These are phyloP conservation scores for Scelioninae gen. 2 DNA, from an alignment of 2,888 invertebrate genomes.

Conservation along the genomic window DNA sequence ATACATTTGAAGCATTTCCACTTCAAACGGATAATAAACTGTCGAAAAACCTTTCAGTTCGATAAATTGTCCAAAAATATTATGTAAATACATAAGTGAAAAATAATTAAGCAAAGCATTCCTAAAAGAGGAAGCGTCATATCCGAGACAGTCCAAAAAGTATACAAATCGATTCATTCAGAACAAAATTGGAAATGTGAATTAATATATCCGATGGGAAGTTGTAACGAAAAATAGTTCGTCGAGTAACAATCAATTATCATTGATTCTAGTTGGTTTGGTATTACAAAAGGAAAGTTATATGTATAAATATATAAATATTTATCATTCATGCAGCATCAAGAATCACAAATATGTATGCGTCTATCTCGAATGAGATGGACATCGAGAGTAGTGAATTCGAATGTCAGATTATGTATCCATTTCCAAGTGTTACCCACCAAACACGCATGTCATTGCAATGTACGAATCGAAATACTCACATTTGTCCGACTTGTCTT, in stretches of 20 bases:
- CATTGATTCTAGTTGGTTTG: slow-evolving; percentile 24
- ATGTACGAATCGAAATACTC: slow-evolving; percentile 62
- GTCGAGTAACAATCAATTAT: slow-evolving; percentile 37
- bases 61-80: slow-evolving; percentile 9
- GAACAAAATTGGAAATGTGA: slow-evolving; percentile 27
- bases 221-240: slow-evolving; percentile 14
- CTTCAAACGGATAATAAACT: background rate
- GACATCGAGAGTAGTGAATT: slow-evolving; percentile 42
- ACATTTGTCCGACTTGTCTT: slow-evolving; percentile 76
- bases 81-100: background rate
- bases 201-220: slow-evolving; percentile 14
- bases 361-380: slow-evolving; percentile 27
- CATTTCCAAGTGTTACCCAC: slow-evolving; percentile 55
- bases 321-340: slow-evolving; percentile 52
- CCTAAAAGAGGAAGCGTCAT: slow-evolving; percentile 39
- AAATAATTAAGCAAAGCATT: slow-evolving; percentile 47
- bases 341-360: slow-evolving; percentile 49
- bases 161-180: slow-evolving; percentile 17
- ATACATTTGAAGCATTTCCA: background rate
- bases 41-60: slow-evolving; percentile 27
- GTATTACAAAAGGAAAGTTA: slow-evolving; percentile 30
- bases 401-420: slow-evolving; percentile 33
- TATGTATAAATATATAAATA: slow-evolving; percentile 24
- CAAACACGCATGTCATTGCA: slow-evolving; percentile 43
- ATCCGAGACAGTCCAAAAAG: slow-evolving; percentile 22